Evolutionary conservation across 2,888 invertebrate species (phyloP), one percentile per base, ranked within the genome.

Genomic region (Acleris holmiana): DNA sequence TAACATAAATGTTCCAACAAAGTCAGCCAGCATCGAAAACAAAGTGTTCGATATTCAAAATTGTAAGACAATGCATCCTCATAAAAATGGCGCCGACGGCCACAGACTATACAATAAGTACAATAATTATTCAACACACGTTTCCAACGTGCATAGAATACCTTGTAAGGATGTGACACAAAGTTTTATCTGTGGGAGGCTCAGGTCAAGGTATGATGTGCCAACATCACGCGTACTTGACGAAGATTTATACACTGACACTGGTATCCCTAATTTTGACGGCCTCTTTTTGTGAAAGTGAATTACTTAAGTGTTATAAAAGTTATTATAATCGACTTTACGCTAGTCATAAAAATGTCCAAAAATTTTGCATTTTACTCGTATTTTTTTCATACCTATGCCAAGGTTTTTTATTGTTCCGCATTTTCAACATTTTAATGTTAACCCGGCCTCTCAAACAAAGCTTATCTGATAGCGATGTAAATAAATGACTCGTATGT

Each of bases 201-300:
- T 57, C 46, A 57, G 68, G 66, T 68, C 68, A 68, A 68, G 66
- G 68, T 49, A 58, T 44, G 61, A 51, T 67, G 60, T 67, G 58
- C 63, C 66, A 68, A 62, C 62, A 44, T 18, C 44, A 6, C 44
- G 41, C 19, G 13, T 40, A 23, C 47, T 48, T 58, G 61, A 60
- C 46, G 54, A 15, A 55, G 58, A 59, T 54, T 64, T 49, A 59
- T 59, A 40, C 10, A 41, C 41, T 60, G 48, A 60, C 40, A 49
- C 50, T 60, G 64, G 53, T 54, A 25, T 19, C 44, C 40, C 40
- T 19, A 53, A 10, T 47, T 61, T 53, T 47, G 21, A 23, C 23
- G 41, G 13, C 41, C 4, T 2, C 23, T 23, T 23, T 23, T 23
- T 23, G 2, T 4, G 4, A 35, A 29, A 29, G 13, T 35, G 35